Evolutionary conservation across 2,888 invertebrate species (phyloP), one percentile per base, ranked within the genome.

Genomic region (Andrena flavipes): DNA sequence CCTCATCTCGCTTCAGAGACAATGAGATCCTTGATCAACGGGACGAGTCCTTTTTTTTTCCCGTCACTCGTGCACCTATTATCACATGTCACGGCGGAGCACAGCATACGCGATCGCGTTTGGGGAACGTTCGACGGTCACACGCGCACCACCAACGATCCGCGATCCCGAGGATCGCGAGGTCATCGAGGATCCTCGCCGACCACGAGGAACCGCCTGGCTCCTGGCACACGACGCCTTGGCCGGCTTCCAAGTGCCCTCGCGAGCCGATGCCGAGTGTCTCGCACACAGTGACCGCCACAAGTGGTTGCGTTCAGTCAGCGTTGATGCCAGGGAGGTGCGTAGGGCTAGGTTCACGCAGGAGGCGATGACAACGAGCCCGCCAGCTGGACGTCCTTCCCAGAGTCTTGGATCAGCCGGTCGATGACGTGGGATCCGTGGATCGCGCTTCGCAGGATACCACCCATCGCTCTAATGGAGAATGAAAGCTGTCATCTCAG

Each of bases 291-390:
- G 60, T 63, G 63, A 71, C 91, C 84, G 91, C 93, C 91, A 93
- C 93, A 93, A 92, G 93, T 93, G 93, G 93, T 93, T 92, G 92
- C 90, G 91, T 82, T 89, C 90, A 88, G 83, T 83, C 86, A 65
- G 67, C 63, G 71, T 30, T 59, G 63, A 59, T 42, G 20, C 48
- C 64, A 54, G 74, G 35, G 35, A 51, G 49, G 54, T 74, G 60
- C 68, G 67, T 20, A 13, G 42, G 1, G 16, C 42, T 42, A 42
- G 42, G 16, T 33, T 63, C 63, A n/a, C 33, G 30, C 6, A n/a
- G n/a, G 62, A 59, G 16, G 16, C 59, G 5, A 6, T 6, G 16
- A 29, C 59, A 6, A 6, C 59, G 2, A 16, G 30, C 16, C 16
- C 6, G 2, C 29, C 59, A 29, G 59, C 26, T 59, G 29, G 29